Base-by-base conservation (phyloP, 2,888 invertebrate species). In the Cataglyphis albicans region DNA sequence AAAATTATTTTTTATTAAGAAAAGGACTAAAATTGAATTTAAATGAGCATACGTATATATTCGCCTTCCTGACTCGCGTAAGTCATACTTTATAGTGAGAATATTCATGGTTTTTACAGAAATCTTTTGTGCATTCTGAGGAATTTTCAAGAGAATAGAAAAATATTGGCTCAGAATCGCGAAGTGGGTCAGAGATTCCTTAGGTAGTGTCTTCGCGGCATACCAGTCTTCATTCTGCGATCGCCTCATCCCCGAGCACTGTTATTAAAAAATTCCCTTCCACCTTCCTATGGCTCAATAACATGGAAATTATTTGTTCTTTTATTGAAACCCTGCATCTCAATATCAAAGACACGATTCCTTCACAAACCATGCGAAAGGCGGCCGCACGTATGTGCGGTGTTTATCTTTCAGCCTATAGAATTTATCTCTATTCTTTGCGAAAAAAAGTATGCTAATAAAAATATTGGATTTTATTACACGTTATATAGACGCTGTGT, bases 181-280 rank as follows among this genome's bases (percentile, higher is more conserved):
- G 80, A 91, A 90, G 82, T 91, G 78, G 91, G 91, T 89, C 91
- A 88, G 76, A 82, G 87, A 91, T 91, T 91, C 89, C 89, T 88
- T 83, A 85, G 87, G 84, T 84, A 87, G 84, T 88, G 88, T 91
- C 88, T 90, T 88, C 86, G 84, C 81, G 85, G 89, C 87, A 90
- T 90, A 86, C 85, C 86, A 64, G 75, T 78, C 83, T 88, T 84
- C 84, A 87, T 89, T 87, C 84, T 63, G 25, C 73, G 84, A 83
- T 73, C 82, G 85, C 84, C 82, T 88, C 84, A 85, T 84, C 74
- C 68, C 57, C 41, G 38, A 41, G 81, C 81, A 81, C 89, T 89
- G 88, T 92, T 92, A 92, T 92, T 92, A 92, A 92, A 91, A 92
- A 92, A 92, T 92, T 92, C 92, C 86, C 87, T 86, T 88, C 86